These are phyloP conservation scores for Drosophila anomalata DNA, from an alignment of 2,888 invertebrate genomes.

Conservation along the genomic window DNA sequence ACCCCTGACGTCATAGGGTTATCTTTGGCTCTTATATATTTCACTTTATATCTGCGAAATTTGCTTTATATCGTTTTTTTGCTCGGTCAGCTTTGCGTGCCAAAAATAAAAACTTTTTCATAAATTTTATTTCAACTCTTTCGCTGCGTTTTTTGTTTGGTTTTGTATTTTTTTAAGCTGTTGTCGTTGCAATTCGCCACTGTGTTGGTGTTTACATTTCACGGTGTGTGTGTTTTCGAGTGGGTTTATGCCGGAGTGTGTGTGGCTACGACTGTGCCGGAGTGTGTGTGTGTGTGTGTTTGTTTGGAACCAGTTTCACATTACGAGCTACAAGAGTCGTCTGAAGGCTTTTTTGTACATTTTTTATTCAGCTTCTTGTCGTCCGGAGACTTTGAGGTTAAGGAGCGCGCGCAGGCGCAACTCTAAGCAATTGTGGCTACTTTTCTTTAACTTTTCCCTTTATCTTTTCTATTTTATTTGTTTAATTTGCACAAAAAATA, in stretches of 20 bases:
- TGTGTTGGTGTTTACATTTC: slow-evolving; percentile 37
- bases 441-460: neutral
- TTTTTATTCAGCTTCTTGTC: slow-evolving; percentile 40
- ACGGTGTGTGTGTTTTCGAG: slow-evolving; percentile 42
- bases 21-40: slow-evolving; percentile 6
- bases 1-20: slow-evolving; percentile 67
- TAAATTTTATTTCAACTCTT: slow-evolving; percentile 59
- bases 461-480: neutral
- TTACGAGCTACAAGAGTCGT: slow-evolving; percentile 47
- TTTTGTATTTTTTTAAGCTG: slow-evolving; percentile 32
- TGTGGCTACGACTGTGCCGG: slow-evolving; percentile 15
- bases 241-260: slow-evolving; percentile 17
- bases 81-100: slow-evolving; percentile 57
- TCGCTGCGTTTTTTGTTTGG: slow-evolving; percentile 61
- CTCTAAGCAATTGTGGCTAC: slow-evolving; percentile 30
- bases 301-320: slow-evolving; percentile 74
- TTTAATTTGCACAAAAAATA: slow-evolving; percentile 46
- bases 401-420: slow-evolving; percentile 69
- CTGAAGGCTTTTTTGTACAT: slow-evolving; percentile 58
- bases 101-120: slow-evolving; percentile 41
- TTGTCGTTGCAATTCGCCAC: slow-evolving; percentile 60
- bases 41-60: neutral
- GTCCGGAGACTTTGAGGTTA: slow-evolving; percentile 65
- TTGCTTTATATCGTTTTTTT: slow-evolving; percentile 25
- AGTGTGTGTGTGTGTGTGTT: slow-evolving; percentile 29